Base-by-base conservation (phyloP, 2,888 invertebrate species). In the Caenorhabditis drosophilae region DNA sequence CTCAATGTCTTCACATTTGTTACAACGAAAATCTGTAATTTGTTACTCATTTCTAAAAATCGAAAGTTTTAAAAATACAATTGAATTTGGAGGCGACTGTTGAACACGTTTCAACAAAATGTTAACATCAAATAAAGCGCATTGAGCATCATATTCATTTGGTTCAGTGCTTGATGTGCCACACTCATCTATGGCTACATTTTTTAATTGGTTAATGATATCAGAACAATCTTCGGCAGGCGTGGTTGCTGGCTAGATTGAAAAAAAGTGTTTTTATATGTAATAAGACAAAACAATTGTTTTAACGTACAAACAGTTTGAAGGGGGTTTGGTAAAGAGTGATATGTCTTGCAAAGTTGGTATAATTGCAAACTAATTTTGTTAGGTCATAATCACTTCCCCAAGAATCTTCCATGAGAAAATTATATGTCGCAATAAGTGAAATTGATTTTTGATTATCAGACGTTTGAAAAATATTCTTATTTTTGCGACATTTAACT, bases 31-130 rank as follows among this genome's bases (percentile, higher is more conserved):
- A 57, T 20, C 62, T 62, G 16, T 7, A 47, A 42, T 38, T 45
- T 26, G 1, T 15, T 4, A 46, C 11, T 46, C 16, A 9, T 26
- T 0, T 23, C 0, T 15, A 31, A 11, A 34, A 25, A 23, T 7
- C n/a, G 4, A 31, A 40, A 15, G 7, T 41, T 20, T 23, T 12
- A 12, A 7, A 50, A 31, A 50, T 25, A 57, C 64, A 16, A 64
- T 51, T 1, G 58, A 54, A n/a, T 58, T 54, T 12, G 64, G 58
- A 2, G 49, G 53, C 11, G 57, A 45, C n/a, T 42, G 40, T 22
- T 55, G 55, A 9, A 61, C n/a, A n/a, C n/a, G n/a, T n/a, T n/a
- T n/a, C n/a, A n/a, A n/a, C n/a, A n/a, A n/a, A n/a, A n/a, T n/a
- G n/a, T n/a, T n/a, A n/a, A n/a, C n/a, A n/a, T n/a, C n/a, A n/a